phyloP scores from a whole-genome alignment of 2,113 vertebrate genomes.

The Indri indri region DNA sequence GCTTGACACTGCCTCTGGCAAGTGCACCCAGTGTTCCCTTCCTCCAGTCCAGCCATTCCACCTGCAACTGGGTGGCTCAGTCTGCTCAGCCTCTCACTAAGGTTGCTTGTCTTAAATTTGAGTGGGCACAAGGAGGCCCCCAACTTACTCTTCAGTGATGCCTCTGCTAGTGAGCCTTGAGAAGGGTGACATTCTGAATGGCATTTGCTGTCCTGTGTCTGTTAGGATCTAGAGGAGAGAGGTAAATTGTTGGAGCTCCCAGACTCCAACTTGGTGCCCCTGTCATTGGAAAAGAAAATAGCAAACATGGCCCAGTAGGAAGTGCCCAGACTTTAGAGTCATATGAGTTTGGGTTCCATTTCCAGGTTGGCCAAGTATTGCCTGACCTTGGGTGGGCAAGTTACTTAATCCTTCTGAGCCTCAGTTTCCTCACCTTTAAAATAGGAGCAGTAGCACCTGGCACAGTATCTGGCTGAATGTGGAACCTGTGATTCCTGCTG shows the following conservation, averaged over 20 bases:
- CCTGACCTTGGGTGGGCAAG: neutral
- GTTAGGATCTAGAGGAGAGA: neutral
- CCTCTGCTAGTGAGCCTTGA: neutral
- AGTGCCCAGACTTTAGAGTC: neutral
- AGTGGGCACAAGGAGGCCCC: too few relatives aligned
- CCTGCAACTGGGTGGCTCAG: neutral
- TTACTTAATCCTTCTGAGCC: neutral
- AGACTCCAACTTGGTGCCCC: neutral
- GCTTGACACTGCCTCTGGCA: neutral
- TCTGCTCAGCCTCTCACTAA: neutral
- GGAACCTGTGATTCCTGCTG: neutral
- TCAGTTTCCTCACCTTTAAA: neutral
- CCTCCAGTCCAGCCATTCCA: neutral
- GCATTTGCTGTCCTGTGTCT: neutral
- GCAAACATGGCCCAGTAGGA: neutral
- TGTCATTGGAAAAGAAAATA: neutral
- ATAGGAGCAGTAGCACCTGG: neutral
- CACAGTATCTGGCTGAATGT: neutral
- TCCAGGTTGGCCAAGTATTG: neutral
- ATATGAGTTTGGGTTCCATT: neutral
- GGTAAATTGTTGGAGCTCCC: neutral
- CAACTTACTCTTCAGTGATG: neutral
- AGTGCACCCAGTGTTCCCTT: rapidly evolving
- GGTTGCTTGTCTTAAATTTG: neutral
- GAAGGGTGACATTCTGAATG: neutral